Evolutionary conservation across 2,888 invertebrate genomes (phyloP), one percentile per base, ranked within the genome.

Genomic region (Eupithecia abbreviata): DNA sequence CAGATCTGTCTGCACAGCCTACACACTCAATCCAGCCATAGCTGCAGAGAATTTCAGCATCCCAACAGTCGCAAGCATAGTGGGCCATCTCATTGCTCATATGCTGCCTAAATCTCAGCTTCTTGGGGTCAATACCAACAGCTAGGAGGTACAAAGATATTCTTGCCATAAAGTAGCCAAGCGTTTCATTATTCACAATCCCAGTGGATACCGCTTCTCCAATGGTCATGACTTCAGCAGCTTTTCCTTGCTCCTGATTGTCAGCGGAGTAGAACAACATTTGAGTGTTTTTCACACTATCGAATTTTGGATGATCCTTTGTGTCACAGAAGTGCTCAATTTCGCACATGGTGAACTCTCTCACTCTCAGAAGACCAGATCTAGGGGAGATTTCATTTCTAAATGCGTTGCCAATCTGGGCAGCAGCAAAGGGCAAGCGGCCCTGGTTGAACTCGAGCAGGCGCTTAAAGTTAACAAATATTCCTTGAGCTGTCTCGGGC

Each of bases 11-110:
- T 15, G 99, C 99, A 95, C 99, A 99, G 12, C 99, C 99, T 0
- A 99, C 99, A 95, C 99, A 99, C 91, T 99, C 99, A 62, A 99
- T 97, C 99, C 99, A 99, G 5, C 99, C 99, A 91, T 99, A 99
- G 75, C 99, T 99, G 3, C 99, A 99, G 43, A 99, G 96, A 88
- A 98, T 98, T 91, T 99, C 99, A 1, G 99, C 99, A 95, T 99
- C 99, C 99, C 99, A 99, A 90, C 99, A 99, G 90, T 99, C 99
- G 91, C 98, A 98, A 10, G 99, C 99, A 91, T 99, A 99, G 93
- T 99, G 99, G 82, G 99, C 99, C 99, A 99, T 99, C 95, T 99
- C 99, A 93, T 99, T 99, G 79, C 97, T 96, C 98, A 99, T 98
- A 89, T 99, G 99, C 90, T 99, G 99, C 49, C 99, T 96, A 94